A percentile compares a stretch with the other conserved stretches of the same genome.
These are phyloP conservation scores for Sebastes minor DNA, from an alignment of 2,797 vertebrate species.

Conservation along the genomic window DNA sequence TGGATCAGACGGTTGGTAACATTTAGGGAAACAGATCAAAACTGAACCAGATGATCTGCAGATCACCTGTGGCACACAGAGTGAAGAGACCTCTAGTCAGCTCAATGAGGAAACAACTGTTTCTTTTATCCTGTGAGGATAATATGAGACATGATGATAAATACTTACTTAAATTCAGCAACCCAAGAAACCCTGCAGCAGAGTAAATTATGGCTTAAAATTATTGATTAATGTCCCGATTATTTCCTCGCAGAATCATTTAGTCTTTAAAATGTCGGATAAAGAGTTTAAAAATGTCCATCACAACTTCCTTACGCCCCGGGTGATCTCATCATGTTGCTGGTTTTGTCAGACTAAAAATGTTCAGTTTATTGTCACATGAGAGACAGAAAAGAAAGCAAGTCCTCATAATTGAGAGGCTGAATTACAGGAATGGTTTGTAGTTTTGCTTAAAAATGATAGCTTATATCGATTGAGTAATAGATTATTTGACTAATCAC, in stretches of 20 bases:
- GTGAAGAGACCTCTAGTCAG: too few species aligned
- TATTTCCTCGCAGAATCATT: neutral
- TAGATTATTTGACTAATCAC: too few species aligned
- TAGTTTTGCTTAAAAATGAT: too few species aligned
- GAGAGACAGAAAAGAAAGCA: neutral
- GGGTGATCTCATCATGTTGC: neutral
- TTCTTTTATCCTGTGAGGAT: neutral
- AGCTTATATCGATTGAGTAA: too few species aligned
- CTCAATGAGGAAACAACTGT: too few species aligned
- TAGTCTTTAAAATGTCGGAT: neutral
- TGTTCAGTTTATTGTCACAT: neutral
- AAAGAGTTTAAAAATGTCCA: neutral
- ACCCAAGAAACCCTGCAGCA: neutral
- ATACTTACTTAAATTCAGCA: too few species aligned
- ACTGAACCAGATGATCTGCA: conserved; percentile 63
- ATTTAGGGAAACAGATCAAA: conserved; percentile 56
- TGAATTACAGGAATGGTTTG: too few species aligned
- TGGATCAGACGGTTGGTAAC: conserved; percentile 57
- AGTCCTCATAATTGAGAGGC: too few species aligned
- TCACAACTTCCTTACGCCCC: neutral
- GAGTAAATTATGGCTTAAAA: neutral
- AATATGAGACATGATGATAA: neutral
- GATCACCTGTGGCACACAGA: neutral
- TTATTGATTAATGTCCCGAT: neutral
- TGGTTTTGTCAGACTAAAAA: neutral